Evolutionary conservation across 2,797 vertebrate species (phyloP).

Genomic region (Alauda arvensis): DNA sequence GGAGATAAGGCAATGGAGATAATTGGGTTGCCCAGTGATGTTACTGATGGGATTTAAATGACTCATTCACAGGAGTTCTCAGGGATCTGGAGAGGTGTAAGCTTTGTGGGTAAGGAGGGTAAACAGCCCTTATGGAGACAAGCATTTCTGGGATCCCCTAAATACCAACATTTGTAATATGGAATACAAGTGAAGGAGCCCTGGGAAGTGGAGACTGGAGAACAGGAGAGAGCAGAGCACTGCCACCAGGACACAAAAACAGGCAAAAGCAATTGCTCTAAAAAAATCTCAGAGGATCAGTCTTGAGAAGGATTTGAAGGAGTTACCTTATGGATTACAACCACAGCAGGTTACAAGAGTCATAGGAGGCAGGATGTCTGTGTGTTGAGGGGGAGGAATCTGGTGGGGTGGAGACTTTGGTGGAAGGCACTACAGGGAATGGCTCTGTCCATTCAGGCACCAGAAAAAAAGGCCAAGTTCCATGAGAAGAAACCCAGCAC

Average conservation of each 20-base stretch:
- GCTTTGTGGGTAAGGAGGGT: slow-evolving; percentile 9
- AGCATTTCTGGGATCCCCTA: neutral
- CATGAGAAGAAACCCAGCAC: neutral
- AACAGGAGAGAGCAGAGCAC: neutral
- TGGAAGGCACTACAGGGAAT: neutral
- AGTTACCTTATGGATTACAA: neutral
- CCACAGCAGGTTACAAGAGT: neutral
- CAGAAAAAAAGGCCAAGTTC: neutral
- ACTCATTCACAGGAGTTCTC: slow-evolving; percentile 29
- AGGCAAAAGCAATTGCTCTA: neutral
- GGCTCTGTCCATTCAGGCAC: neutral
- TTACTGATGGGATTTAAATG: slow-evolving; percentile 15
- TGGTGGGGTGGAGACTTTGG: neutral
- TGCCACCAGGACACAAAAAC: neutral
- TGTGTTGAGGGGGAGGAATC: neutral
- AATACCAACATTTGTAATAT: neutral
- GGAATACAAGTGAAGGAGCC: neutral
- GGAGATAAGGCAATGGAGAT: slow-evolving; percentile 1
- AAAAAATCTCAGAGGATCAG: neutral
- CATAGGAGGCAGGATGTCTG: neutral
- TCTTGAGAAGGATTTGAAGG: neutral
- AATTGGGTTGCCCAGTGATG: slow-evolving; percentile 30
- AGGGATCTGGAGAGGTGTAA: slow-evolving; percentile 16
- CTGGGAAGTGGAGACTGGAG: neutral
- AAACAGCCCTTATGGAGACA: neutral